These are phyloP conservation scores for Lepidotrigona ventralis DNA, from an alignment of 1,140 invertebrate genomes.

Conservation along the genomic window DNA sequence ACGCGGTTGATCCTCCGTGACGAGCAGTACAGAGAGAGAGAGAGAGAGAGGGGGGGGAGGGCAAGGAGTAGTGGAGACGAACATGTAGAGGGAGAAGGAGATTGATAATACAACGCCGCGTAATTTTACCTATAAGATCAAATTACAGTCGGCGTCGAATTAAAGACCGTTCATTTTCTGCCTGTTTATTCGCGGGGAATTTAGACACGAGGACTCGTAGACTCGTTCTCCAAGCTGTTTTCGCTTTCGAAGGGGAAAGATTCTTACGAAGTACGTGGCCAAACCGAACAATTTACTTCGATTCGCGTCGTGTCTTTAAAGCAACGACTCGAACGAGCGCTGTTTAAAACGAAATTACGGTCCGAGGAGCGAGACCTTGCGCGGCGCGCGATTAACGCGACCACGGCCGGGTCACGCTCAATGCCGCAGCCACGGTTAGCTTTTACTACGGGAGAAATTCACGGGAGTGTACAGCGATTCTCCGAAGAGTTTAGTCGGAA, in stretches of 20 bases:
- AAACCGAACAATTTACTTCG: not conserved
- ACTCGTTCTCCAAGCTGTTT: not conserved
- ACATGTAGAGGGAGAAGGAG: not conserved
- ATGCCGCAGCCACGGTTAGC: not conserved
- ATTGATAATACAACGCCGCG: constrained; percentile 30
- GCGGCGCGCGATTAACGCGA: not conserved
- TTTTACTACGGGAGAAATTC: not conserved
- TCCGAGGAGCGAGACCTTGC: not conserved
- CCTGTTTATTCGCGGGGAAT: constrained; percentile 35
- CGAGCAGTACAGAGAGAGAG: not conserved
- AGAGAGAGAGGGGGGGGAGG: not conserved
- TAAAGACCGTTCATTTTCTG: constrained; percentile 30
- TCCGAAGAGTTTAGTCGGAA: not conserved
- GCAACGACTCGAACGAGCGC: constrained; percentile 21
- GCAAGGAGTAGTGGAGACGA: too few species aligned
- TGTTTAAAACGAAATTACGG: constrained; percentile 31
- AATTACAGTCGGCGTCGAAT: constrained; percentile 48
- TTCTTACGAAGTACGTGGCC: too few species aligned
- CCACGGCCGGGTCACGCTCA: not conserved
- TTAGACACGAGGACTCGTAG: constrained; percentile 6
- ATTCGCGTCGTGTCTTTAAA: constrained; percentile 11
- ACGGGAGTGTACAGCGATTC: not conserved
- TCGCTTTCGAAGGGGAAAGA: too few species aligned
- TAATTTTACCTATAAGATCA: constrained; percentile 47
- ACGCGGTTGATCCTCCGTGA: constrained; percentile 16